Conservation (phyloP, 2,888 invertebrate species). For the Ephialtes manifestator region DNA sequence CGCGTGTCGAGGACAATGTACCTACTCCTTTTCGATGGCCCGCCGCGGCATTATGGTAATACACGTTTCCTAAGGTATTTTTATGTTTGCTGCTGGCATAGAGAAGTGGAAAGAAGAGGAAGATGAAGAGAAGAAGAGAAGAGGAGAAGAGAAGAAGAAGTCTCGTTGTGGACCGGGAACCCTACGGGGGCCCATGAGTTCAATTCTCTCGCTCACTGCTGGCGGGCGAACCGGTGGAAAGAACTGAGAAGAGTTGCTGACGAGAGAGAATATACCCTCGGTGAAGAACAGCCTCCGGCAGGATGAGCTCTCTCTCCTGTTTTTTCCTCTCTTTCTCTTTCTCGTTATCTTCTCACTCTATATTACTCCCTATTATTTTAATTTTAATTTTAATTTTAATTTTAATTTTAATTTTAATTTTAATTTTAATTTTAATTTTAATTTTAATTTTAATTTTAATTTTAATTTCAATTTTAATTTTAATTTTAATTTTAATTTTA, state of each 20-base stretch:
- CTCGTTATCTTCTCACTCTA: neutral
- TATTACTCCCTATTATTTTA: neutral
- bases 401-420: no score
- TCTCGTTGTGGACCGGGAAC: conserved; percentile 57
- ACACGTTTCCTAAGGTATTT: conserved; percentile 66
- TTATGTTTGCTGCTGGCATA: conserved; percentile 63
- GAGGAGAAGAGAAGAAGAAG: conserved; percentile 55
- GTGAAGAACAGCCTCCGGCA: conserved; percentile 48
- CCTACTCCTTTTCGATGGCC: conserved; percentile 58
- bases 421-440: no score
- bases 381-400: no score
- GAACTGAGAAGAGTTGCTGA: conserved; percentile 52
- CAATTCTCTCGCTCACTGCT: conserved; percentile 26
- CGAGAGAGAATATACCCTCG: conserved; percentile 54
- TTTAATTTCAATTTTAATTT: no score
- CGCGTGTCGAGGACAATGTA: conserved; percentile 60
- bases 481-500: no score
- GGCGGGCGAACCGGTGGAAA: conserved; percentile 34
- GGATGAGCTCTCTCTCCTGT: conserved; percentile 46
- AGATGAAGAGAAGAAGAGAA: conserved; percentile 55
- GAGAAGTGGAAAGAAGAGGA: conserved; percentile 39
- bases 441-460: no score
- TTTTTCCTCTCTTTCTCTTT: conserved; percentile 34
- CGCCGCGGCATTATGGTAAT: conserved; percentile 66
- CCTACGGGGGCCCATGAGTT: conserved; percentile 62